Conservation (phyloP, 2,888 invertebrate species). For the Drosophila histrio region DNA sequence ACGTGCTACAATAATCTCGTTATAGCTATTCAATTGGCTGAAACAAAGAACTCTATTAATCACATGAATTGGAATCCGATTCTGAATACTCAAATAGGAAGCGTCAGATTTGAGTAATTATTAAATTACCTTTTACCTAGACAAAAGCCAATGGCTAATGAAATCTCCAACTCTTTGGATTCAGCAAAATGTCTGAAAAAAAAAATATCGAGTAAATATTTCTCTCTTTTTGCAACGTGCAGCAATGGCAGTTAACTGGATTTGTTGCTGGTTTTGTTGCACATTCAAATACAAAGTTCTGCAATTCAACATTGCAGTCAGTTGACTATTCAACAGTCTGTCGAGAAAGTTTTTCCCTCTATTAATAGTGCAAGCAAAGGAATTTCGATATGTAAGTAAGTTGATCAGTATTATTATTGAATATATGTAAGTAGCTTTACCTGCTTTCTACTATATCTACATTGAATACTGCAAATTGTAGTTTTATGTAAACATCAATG, state of each 20-base stretch:
- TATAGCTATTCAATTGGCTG: slow-evolving; percentile 2
- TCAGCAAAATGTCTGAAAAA: not conserved
- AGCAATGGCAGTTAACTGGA: not conserved
- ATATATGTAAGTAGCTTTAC: no score
- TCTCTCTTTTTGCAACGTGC: not conserved
- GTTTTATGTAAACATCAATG: no score
- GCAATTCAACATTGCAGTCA: no score
- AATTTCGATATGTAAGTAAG: no score
- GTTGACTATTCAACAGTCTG: no score
- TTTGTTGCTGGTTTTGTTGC: no score
- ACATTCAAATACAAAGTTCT: not conserved
- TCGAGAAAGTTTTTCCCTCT: no score
- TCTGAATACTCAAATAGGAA: not conserved
- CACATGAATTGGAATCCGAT: not conserved
- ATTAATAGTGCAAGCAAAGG: no score
- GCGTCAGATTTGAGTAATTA: not conserved
- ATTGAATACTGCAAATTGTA: no score
- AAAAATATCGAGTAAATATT: not conserved
- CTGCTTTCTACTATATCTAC: no score
- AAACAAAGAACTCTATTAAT: slow-evolving; percentile 2
- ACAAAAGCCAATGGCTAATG: not conserved
- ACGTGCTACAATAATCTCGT: not conserved
- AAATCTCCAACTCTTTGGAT: not conserved
- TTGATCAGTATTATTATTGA: no score
- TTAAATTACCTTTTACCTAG: not conserved